phyloP scores from a whole-genome alignment of 2,797 vertebrate species.

The Parauchenoglanis punctatus region DNA sequence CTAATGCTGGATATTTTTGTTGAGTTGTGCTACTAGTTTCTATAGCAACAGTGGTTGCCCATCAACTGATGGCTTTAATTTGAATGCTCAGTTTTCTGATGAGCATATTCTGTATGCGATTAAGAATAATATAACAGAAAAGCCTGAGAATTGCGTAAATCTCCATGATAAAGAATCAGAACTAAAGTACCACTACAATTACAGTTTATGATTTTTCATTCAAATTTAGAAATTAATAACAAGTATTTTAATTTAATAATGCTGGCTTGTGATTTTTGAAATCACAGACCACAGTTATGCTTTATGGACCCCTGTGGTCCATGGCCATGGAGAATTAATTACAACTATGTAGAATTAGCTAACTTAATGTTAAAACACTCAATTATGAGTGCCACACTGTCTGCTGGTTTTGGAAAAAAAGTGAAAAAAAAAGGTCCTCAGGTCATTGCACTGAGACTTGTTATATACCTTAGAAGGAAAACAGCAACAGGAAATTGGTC shows the following conservation, averaged over 20 bases:
- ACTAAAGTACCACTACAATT: background rate
- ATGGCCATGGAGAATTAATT: background rate
- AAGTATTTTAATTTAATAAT: background rate
- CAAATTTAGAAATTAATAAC: background rate
- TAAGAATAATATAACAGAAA: background rate
- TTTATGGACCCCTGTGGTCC: background rate
- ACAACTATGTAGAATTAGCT: background rate
- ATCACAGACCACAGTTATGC: background rate
- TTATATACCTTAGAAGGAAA: background rate
- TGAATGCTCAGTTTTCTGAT: slow-evolving; percentile 61
- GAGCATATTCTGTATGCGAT: slow-evolving; percentile 6
- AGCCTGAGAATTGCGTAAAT: background rate
- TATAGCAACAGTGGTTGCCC: slow-evolving; percentile 56
- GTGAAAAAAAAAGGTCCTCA: background rate
- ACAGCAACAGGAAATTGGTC: background rate
- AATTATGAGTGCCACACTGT: background rate
- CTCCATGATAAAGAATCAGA: background rate
- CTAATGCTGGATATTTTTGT: slow-evolving; percentile 29
- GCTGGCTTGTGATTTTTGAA: background rate
- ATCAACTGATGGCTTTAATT: slow-evolving; percentile 46
- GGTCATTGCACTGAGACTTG: background rate
- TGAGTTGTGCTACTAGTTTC: slow-evolving; percentile 51
- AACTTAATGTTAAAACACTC: background rate
- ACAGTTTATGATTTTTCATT: background rate
- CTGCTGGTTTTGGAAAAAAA: background rate